Base-by-base conservation (phyloP, 2,797 vertebrate species). In the Brachyrhaphis roseni region DNA sequence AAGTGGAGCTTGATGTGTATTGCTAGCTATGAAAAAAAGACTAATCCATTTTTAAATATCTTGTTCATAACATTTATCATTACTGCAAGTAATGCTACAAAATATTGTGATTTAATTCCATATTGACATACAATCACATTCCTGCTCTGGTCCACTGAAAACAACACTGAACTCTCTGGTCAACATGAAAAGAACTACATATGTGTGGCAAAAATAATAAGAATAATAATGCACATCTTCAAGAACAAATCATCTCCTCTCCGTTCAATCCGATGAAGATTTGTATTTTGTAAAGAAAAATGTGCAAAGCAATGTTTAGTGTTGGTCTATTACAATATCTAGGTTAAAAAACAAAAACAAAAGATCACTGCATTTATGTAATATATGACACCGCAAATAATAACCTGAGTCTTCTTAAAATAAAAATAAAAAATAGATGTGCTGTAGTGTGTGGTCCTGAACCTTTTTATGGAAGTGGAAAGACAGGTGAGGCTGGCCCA, bases 401-500 rank as follows among this genome's bases (percentile, higher is more conserved):
- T 62, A 34, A 34, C 59, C 31, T 18, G 23, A 62, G 57, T 16
- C 16, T 39, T 16, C 34, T 66, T 66, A 39, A 66, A 39, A 66
- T 20, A 66, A 23, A 39, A 66, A 66, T 8, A 39, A 39, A 8
- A 39, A 66, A 39, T 7, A 31, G 15, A 62, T 16, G 3, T 39
- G 4, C 34, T 23, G 18, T 39, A 23, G 34, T 10, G 8, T 39
- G 34, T 23, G 34, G 31, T 39, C 13, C 57, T 62, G 28, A 18
- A 31, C 28, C 57, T 34, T 20, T 10, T 23, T 11, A 23, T 57
- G 78, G 62, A 66, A 64, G 36, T 53, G 81, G n/a, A 23, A 70
- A 83, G 82, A 76, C 74, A 76, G 86, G 72, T 55, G 62, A 41
- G 78, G 72, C 75, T 71, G 80, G 76, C 80, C 87, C 77, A 83